Percentiles rank a stretch among this genome's conserved stretches.
Conservation (phyloP, 2,888 invertebrate genomes). For the Agonopterix alstromeriana region DNA sequence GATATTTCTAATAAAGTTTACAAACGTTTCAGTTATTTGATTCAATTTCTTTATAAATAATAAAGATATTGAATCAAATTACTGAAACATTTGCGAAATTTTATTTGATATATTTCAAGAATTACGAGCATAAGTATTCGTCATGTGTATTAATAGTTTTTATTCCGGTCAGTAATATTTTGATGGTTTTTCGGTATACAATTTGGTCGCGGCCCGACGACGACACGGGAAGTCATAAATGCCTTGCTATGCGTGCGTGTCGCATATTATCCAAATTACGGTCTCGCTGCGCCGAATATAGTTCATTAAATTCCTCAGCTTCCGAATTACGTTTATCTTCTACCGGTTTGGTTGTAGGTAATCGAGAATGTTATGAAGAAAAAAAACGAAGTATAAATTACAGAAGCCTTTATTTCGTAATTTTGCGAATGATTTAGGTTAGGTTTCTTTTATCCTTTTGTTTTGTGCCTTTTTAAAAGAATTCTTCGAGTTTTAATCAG, state of each 20-base stretch:
- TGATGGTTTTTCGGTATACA: constrained; percentile 45
- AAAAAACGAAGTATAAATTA: too few species aligned
- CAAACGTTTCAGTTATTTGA: neutral
- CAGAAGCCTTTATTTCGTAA: too few species aligned
- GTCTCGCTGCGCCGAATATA: constrained; percentile 26
- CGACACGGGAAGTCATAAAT: constrained; percentile 66
- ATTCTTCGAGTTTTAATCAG: too few species aligned
- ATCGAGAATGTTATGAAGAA: too few species aligned
- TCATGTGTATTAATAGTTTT: constrained; percentile 41
- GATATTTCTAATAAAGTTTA: neutral
- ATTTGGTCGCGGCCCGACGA: constrained; percentile 41
- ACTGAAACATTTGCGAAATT: neutral
- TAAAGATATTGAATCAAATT: neutral
- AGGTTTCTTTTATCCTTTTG: too few species aligned
- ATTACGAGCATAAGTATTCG: constrained; percentile 1
- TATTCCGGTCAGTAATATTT: constrained; percentile 43
- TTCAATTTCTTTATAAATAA: too few species aligned
- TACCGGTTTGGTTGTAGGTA: too few species aligned
- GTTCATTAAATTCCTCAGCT: constrained; percentile 27
- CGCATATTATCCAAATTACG: constrained; percentile 27
- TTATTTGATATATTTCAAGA: neutral
- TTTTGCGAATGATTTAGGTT: too few species aligned
- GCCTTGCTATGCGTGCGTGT: constrained; percentile 24
- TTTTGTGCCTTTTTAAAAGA: too few species aligned
- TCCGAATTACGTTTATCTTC: constrained; percentile 10